Base-by-base conservation (phyloP, 2,113 vertebrate species). In the Limnothrissa miodon region DNA sequence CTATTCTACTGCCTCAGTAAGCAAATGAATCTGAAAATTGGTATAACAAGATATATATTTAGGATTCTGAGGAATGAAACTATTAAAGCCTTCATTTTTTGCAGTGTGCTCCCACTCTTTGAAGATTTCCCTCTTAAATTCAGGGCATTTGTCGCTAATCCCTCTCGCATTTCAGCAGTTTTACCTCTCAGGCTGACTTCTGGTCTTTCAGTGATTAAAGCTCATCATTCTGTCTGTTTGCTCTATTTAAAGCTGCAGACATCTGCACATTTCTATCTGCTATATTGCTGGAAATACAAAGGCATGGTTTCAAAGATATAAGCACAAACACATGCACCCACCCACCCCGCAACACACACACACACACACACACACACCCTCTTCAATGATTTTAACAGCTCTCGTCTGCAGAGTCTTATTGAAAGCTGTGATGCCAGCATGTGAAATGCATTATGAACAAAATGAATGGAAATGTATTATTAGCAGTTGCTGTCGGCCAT, bases 401-500 rank as follows among this genome's bases (percentile, higher is more conserved):
- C 5, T 8, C 53, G 78, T 82, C 79, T 66, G 33, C 56, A 59
- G 11, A 11, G 59, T 80, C 15, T 39, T 53, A 19, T 78, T 80
- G 25, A 10, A 78, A 44, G 48, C 56, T 85, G n/a, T 80, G 13
- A 81, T 45, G 45, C 56, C 53, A 29, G 56, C 83, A 83, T 78
- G 80, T 78, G 48, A 81, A 74, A 78, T 78, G 82, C 39, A 78
- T 59, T 81, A 29, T 46, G 78, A 85, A 80, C 53, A 70, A 81
- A 85, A 81, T 78, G 19, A 79, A 85, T 83, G 66, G 48, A 81
- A 45, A 17, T 11, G 25, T 85, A 81, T 87, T 83, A 85, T 83
- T 83, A 81, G 66, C 51, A 45, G 45, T 81, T 79, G 83, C 79
- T 74, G 25, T 25, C 4, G 83, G 83, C 79, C 39, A 62, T 83